Evolutionary conservation across 2,888 invertebrate species (phyloP), one percentile per base, ranked within the genome.

Genomic region (Nomada lathburiana): DNA sequence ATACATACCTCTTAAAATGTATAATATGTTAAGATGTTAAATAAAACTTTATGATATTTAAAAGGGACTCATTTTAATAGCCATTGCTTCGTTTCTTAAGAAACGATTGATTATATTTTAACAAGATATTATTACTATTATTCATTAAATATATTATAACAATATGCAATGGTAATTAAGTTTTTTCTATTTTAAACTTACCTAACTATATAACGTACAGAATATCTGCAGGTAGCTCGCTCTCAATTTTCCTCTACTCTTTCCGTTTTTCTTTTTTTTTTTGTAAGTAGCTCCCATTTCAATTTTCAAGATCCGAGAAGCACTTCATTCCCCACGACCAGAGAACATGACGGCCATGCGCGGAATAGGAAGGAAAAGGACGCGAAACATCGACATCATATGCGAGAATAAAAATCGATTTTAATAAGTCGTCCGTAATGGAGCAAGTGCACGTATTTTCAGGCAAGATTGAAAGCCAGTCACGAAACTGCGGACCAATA

Each of bases 331-430:
- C 1, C 23, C 3, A 11, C 57, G 29, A 72, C 9, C 59, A 23
- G 26, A 20, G 47, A 59, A 42, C 42, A 52, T 13, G 20, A 53
- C 53, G n/a, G 23, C 42, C 47, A 36, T 53, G 23, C 55, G 26
- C 20, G 18, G 23, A 23, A 67, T 60, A n/a, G 23, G 62, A 44
- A 23, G 29, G n/a, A 72, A 36, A 42, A 50, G 65, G 26, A 73
- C 53, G 29, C 23, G 67, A 65, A 42, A 63, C 55, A 42, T 63
- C 18, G 52, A 13, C 63, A n/a, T 67, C 29, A 59, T 42, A 53
- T 76, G 60, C 60, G 62, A 47, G 42, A 26, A n/a, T 42, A 47
- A 76, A 70, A 71, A 76, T 80, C 76, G 79, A 80, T 80, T 80
- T 76, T 80, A 80, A 65, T 70, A 80, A 70, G 70, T 76, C 76